Evolutionary conservation across 1,140 invertebrate species (phyloP).

Genomic region (Cherax quadricarinatus): DNA sequence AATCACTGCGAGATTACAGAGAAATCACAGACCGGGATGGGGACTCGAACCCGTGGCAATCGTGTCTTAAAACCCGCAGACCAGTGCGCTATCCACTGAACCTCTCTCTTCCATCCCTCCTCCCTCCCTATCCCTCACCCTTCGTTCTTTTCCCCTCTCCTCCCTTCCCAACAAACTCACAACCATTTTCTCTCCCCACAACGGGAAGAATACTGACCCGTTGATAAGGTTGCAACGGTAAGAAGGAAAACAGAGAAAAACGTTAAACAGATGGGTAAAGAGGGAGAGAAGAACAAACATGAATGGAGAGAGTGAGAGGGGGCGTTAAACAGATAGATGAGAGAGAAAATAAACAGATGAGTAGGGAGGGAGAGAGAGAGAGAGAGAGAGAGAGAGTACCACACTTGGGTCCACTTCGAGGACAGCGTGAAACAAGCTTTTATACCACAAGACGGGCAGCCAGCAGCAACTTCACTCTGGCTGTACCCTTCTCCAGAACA

Average conservation of each 20-base stretch:
- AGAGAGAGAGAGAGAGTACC: neutral
- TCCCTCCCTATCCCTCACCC: conserved; percentile 5
- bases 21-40: no score
- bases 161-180: neutral
- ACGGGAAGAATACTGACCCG: neutral
- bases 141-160: conserved; percentile 14
- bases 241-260: neutral
- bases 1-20: no score
- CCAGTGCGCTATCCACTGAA: no score
- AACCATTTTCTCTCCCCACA: neutral
- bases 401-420: no score
- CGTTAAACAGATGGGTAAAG: no score
- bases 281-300: neutral
- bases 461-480: no score
- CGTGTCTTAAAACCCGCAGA: no score
- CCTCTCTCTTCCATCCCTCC: conserved; percentile 16
- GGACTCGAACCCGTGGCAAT: no score
- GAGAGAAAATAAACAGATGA: neutral
- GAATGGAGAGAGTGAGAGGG: neutral
- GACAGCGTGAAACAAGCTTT: no score
- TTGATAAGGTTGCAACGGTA: neutral
- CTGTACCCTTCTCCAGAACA: no score
- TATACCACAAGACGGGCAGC: no score
- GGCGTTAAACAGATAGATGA: neutral
- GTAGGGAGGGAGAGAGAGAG: neutral